Conservation (phyloP, 2,797 vertebrate genomes). For the Acanthurus leucopareius region DNA sequence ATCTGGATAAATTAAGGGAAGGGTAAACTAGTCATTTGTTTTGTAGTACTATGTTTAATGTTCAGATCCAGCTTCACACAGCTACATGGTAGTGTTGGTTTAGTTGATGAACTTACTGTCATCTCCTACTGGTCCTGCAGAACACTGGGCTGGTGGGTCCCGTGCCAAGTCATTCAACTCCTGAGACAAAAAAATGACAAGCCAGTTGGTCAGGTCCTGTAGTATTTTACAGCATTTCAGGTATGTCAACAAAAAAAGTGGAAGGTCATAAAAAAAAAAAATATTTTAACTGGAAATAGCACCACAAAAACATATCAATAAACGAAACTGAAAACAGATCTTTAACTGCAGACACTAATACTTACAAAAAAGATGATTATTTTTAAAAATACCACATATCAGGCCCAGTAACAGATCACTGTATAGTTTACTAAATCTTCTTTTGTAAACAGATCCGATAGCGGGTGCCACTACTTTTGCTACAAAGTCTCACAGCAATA, state of each 20-base stretch:
- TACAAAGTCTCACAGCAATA: neutral
- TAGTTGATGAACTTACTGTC: conserved; percentile 91
- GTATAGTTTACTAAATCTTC: neutral
- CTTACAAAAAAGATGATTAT: no score
- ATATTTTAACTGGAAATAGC: neutral
- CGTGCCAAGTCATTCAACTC: conserved; percentile 99
- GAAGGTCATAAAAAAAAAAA: neutral
- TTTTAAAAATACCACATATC: neutral
- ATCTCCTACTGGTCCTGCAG: conserved; percentile 99
- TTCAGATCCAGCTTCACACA: neutral
- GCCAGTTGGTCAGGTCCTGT: conserved; percentile 17
- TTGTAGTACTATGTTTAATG: no score
- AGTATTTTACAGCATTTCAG: neutral
- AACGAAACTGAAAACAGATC: neutral
- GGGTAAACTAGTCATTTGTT: neutral
- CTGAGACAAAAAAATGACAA: conserved; percentile 80
- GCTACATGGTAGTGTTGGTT: neutral
- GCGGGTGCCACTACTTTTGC: neutral
- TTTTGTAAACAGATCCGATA: neutral
- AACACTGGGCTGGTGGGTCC: conserved; percentile 99
- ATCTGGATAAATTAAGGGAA: neutral
- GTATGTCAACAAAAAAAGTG: neutral
- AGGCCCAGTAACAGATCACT: neutral
- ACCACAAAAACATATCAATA: neutral
- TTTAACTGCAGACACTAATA: neutral